Conservation (phyloP, 2,888 invertebrate species). For the Athalia cordata region DNA sequence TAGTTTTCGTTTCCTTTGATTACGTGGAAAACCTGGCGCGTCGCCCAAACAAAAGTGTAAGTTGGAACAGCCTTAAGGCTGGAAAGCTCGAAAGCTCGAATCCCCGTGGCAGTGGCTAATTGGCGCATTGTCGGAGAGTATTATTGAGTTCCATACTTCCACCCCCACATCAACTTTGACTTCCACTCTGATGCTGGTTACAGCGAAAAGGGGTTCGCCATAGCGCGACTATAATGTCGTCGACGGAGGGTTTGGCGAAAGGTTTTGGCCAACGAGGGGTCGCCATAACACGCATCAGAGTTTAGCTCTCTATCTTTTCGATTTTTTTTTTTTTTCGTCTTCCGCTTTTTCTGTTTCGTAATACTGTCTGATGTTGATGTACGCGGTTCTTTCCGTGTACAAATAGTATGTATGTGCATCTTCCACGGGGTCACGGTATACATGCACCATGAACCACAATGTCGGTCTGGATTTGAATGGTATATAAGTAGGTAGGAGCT, state of each 20-base stretch:
- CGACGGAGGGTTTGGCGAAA: not conserved
- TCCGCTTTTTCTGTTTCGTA: no score
- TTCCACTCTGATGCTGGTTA: conserved; percentile 38
- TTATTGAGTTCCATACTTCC: conserved; percentile 42
- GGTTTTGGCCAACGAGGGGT: not conserved
- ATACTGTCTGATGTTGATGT: not conserved
- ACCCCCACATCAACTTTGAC: conserved; percentile 16
- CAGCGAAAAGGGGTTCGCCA: conserved; percentile 9
- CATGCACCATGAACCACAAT: no score
- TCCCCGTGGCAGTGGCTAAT: conserved; percentile 43
- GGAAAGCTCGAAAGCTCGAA: conserved; percentile 17
- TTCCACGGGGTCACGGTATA: not conserved
- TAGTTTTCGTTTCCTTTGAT: not conserved
- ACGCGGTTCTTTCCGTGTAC: no score
- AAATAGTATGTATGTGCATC: not conserved
- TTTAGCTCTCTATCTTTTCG: conserved; percentile 1
- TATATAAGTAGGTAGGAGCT: not conserved
- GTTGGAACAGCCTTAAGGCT: conserved; percentile 35
- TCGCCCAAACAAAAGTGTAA: conserved; percentile 30
- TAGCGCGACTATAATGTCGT: not conserved
- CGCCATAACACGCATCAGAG: not conserved
- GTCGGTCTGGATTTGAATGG: not conserved
- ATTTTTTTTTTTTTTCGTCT: no score
- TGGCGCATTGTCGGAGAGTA: conserved; percentile 43
- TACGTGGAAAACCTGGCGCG: conserved; percentile 31